phyloP scores from a whole-genome alignment of 2,113 vertebrate species.

The Cyprinus carpio region DNA sequence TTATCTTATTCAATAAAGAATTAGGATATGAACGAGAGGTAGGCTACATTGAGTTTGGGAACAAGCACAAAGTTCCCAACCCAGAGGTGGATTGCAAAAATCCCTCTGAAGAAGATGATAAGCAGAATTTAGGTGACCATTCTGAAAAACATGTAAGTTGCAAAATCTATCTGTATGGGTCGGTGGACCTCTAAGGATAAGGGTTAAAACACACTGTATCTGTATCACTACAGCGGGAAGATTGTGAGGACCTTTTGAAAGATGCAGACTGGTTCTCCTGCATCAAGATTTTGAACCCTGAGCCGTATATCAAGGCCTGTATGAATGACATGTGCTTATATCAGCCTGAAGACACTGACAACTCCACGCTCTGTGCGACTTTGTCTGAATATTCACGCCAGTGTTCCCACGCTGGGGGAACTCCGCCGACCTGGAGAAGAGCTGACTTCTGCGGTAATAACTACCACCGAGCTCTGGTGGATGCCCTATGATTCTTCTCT shows the following conservation, averaged over 20 bases:
- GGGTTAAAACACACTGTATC: background rate
- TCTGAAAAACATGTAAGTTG: constrained; percentile 71
- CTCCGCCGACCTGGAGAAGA: constrained; percentile 85
- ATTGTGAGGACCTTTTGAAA: constrained; percentile 74
- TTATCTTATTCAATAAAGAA: constrained; percentile 50
- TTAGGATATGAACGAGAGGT: constrained; percentile 53
- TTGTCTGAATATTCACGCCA: constrained; percentile 90
- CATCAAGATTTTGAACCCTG: constrained; percentile 68
- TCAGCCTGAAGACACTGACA: constrained; percentile 51
- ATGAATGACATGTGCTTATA: constrained; percentile 80
- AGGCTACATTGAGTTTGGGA: constrained; percentile 84
- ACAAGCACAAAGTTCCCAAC: constrained; percentile 81
- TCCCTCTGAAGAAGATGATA: constrained; percentile 72
- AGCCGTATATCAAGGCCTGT: constrained; percentile 84
- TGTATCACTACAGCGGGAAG: constrained; percentile 54
- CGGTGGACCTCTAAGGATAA: too few species aligned
- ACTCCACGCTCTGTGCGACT: constrained; percentile 84
- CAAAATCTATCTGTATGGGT: background rate
- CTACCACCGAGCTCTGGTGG: background rate
- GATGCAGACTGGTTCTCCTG: constrained; percentile 78
- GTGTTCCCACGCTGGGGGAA: constrained; percentile 88
- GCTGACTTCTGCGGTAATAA: constrained; percentile 82
- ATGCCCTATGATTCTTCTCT: background rate
- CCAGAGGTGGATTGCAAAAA: constrained; percentile 79
- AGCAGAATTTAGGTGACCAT: background rate